Evolutionary conservation across 2,888 invertebrate genomes (phyloP).

Genomic region (Hyppa rectilinea): DNA sequence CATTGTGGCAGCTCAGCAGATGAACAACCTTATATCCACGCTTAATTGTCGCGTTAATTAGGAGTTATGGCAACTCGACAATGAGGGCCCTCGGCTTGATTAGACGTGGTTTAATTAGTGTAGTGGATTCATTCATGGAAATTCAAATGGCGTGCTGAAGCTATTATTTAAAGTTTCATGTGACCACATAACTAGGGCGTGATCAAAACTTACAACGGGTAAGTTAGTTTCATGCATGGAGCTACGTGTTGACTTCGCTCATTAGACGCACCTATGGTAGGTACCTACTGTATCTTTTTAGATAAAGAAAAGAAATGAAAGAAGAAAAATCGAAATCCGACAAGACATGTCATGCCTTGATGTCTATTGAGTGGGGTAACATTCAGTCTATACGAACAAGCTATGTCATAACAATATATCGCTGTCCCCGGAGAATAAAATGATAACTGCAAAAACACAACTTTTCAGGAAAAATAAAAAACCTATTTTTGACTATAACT

Average conservation of each 20-base stretch:
- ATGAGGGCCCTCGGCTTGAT: slow-evolving; percentile 39
- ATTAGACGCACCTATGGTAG: no score
- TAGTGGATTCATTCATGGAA: slow-evolving; percentile 40
- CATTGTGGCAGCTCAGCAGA: slow-evolving; percentile 27
- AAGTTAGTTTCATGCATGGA: background rate
- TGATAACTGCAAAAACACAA: no score
- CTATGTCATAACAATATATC: no score
- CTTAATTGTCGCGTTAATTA: slow-evolving; percentile 52
- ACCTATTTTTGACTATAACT: no score
- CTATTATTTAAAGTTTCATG: slow-evolving; percentile 13
- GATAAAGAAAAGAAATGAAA: no score
- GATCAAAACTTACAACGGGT: background rate
- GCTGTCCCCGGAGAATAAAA: no score
- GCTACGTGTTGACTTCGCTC: background rate
- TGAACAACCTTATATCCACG: slow-evolving; percentile 47
- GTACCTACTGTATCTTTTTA: no score
- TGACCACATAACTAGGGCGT: background rate
- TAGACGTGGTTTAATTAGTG: slow-evolving; percentile 45
- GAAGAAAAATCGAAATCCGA: no score
- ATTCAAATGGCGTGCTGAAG: slow-evolving; percentile 28
- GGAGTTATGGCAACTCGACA: slow-evolving; percentile 24
- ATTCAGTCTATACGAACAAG: background rate
- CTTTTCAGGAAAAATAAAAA: no score
- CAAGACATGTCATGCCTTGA: no score
- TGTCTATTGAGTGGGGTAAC: no score